phyloP scores from a whole-genome alignment of 2,113 vertebrate species.

The Xenotilapia caudafasciata region DNA sequence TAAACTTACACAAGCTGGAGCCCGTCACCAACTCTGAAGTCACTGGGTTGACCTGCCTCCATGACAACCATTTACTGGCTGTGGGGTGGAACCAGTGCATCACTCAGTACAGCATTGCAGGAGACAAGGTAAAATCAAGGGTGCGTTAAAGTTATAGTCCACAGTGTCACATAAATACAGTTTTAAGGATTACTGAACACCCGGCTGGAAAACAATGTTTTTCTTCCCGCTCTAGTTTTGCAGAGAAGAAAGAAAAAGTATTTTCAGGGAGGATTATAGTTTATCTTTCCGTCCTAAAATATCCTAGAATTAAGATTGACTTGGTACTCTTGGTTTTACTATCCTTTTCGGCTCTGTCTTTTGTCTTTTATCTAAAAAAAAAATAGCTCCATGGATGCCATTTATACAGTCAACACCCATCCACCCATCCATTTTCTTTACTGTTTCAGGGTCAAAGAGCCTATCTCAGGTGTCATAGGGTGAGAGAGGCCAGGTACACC shows the following conservation, averaged over 20 bases:
- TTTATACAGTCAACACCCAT: neutral
- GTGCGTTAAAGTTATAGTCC: neutral
- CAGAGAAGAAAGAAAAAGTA: neutral
- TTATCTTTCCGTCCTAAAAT: neutral
- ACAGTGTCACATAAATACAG: neutral
- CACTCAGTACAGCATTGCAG: conserved; percentile 50
- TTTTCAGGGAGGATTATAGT: neutral
- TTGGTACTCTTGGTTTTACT: neutral
- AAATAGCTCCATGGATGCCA: neutral
- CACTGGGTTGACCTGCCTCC: conserved; percentile 56
- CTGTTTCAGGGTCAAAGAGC: neutral
- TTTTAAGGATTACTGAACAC: neutral
- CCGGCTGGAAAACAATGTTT: neutral
- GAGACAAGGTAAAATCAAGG: conserved; percentile 44
- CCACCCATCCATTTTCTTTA: neutral
- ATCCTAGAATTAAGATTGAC: neutral
- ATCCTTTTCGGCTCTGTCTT: neutral
- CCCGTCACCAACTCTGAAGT: conserved; percentile 54
- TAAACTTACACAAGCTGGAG: conserved; percentile 70
- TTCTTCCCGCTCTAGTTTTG: neutral
- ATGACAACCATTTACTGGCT: conserved; percentile 52
- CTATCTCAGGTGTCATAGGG: neutral
- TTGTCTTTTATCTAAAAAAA: neutral
- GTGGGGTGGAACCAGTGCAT: conserved; percentile 67
- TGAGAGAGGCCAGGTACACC: neutral